Base-by-base conservation (phyloP, 1,140 invertebrate genomes). In the Stegodyphus mimosarum region DNA sequence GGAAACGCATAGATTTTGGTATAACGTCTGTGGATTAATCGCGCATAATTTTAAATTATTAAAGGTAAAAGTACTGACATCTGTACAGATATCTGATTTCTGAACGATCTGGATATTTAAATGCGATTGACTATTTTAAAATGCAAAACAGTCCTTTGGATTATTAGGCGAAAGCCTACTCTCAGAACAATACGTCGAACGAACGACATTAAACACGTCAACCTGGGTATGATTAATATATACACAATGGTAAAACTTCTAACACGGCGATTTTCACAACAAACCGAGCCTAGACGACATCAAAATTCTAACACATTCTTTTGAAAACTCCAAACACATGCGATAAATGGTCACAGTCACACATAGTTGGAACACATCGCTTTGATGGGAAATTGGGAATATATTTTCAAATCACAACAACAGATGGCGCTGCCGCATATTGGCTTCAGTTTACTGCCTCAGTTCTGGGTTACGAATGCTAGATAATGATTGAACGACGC, bases 401-500 rank as follows among this genome's bases (percentile, higher is more conserved):
- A 33, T 33, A 33, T 33, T 33, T 33, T 33, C 9, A 60, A 15
- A 2, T 2, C 1, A 60, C 9, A 60, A 63, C 67, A 72, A 72
- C n/a, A 81, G 33, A 72, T 72, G 67, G 66, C 67, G 78, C 69
- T 63, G 50, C 78, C 9, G n/a, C 17, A 72, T 17, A 67, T 7
- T 50, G 18, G 64, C 9, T 60, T 10, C 1, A 33, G 33, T 33
- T 33, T 60, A 10, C 55, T 60, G 9, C 17, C 48, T 53, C 9
- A 17, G 55, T 75, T 84, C 81, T 84, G 33, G 81, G 49, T 84
- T 84, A 84, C 53, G 48, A 18, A 63, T 50, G 10, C 15, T 60
- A 60, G 33, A 63, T 75, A 6, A 55, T 84, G 81, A 84, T 84
- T 84, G 81, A 73, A 84, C 73, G 81, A 84, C 81, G 81, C 81